Evolutionary conservation across 2,888 invertebrate species (phyloP).

Genomic region (Cantharis nigra): DNA sequence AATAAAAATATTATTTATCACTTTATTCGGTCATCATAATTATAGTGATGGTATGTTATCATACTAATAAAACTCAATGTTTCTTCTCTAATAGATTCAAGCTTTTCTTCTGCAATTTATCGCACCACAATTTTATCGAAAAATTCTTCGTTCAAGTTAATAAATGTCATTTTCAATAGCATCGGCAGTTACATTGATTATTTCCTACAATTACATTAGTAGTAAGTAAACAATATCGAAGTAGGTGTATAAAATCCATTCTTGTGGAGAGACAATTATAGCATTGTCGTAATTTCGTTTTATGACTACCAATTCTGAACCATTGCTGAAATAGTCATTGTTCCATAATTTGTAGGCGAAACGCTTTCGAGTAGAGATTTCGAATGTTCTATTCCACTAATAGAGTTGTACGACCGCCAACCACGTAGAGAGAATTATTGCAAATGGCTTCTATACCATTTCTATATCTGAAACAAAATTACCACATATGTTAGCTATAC

Average conservation of each 20-base stretch:
- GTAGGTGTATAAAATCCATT: conserved; percentile 20
- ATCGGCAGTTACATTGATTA: conserved; percentile 18
- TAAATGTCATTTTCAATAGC: conserved; percentile 8
- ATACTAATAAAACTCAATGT: background rate
- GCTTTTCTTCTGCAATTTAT: background rate
- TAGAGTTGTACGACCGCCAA: conserved; percentile 23
- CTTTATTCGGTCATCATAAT: background rate
- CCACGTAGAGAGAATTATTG: conserved; percentile 12
- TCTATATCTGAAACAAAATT: conserved; percentile 24
- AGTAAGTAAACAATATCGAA: conserved; percentile 15
- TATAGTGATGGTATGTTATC: background rate
- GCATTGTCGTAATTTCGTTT: conserved; percentile 17
- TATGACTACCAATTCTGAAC: conserved; percentile 23
- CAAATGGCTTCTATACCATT: conserved; percentile 19
- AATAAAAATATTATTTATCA: background rate
- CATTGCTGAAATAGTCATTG: conserved; percentile 29
- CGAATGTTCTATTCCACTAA: conserved; percentile 22
- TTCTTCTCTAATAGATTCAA: background rate
- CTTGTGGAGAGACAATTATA: conserved; percentile 13
- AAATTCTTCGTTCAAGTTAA: background rate
- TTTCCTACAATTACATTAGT: conserved; percentile 11
- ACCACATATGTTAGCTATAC: background rate
- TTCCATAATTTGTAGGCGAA: conserved; percentile 30
- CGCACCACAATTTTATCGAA: background rate
- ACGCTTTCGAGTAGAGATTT: conserved; percentile 27